Conservation (phyloP, 2,113 vertebrate species). For the Varanus komodoensis region DNA sequence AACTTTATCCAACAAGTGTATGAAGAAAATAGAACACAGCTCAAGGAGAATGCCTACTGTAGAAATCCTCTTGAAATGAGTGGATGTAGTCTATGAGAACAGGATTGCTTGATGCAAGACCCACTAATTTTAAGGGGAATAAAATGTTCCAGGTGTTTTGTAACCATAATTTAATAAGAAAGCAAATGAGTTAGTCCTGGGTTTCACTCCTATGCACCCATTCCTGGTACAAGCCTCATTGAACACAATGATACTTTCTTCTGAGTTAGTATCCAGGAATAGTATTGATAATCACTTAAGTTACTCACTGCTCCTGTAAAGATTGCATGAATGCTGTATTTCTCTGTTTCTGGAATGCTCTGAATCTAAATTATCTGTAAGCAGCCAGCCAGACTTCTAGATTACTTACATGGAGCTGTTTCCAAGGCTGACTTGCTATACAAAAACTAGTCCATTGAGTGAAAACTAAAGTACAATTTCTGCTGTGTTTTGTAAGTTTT, state of each 20-base stretch:
- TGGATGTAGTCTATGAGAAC: neutral
- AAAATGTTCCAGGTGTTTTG: neutral
- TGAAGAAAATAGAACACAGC: neutral
- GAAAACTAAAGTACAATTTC: conserved; percentile 20
- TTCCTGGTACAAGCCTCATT: neutral
- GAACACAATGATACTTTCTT: neutral
- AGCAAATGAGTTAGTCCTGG: neutral
- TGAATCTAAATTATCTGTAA: conserved; percentile 16
- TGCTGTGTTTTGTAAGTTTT: conserved; percentile 47
- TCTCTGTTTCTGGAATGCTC: conserved; percentile 11
- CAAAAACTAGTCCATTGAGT: neutral
- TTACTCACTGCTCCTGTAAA: neutral
- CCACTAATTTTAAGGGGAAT: neutral
- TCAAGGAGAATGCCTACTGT: neutral
- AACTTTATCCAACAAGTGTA: neutral
- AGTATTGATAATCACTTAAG: neutral
- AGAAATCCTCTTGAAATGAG: neutral
- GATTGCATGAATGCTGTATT: neutral
- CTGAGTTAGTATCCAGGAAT: neutral
- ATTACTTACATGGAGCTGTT: conserved; percentile 20
- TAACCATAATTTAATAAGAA: too few species aligned
- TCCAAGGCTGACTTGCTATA: conserved; percentile 11
- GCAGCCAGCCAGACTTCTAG: neutral
- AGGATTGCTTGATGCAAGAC: neutral
- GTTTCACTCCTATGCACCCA: neutral